Evolutionary conservation across 2,888 invertebrate genomes (phyloP).

Genomic region (Xestoiulus laeticollis): DNA sequence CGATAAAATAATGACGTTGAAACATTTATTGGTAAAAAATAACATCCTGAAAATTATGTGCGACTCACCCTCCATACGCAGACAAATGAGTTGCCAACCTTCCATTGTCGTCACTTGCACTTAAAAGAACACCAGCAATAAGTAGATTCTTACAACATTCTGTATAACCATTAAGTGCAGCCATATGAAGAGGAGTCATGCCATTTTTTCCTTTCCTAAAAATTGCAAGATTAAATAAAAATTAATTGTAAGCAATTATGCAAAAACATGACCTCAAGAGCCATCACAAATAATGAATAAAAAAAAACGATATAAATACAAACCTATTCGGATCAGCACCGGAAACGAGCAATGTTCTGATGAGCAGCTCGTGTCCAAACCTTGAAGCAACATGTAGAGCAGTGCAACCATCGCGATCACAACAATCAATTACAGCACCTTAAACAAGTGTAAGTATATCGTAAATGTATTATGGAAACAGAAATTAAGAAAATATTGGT

Average conservation of each 20-base stretch:
- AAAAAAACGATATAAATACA: slow-evolving; percentile 58
- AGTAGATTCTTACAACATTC: slow-evolving; percentile 71
- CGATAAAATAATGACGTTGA: slow-evolving; percentile 56
- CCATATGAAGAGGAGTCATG: slow-evolving; percentile 72
- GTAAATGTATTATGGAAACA: background rate
- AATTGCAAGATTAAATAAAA: background rate
- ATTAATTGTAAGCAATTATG: background rate
- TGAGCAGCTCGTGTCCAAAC: slow-evolving; percentile 70
- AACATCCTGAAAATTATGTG: background rate
- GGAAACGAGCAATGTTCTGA: slow-evolving; percentile 67
- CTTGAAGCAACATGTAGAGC: slow-evolving; percentile 73
- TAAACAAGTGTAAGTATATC: background rate
- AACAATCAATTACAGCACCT: slow-evolving; percentile 63
- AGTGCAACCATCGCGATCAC: slow-evolving; percentile 71
- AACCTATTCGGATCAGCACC: slow-evolving; percentile 68
- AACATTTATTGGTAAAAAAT: too few species aligned
- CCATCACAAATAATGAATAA: too few species aligned
- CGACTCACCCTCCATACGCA: slow-evolving; percentile 69
- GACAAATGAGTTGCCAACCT: slow-evolving; percentile 73
- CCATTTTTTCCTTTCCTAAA: slow-evolving; percentile 62
- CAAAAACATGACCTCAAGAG: too few species aligned
- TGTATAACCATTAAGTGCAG: slow-evolving; percentile 72
- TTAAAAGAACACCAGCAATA: slow-evolving; percentile 69
- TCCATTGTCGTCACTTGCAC: slow-evolving; percentile 70
- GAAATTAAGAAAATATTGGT: background rate